Base-by-base conservation (phyloP, 1,140 invertebrate species). In the Caenorhabditis tropicalis region DNA sequence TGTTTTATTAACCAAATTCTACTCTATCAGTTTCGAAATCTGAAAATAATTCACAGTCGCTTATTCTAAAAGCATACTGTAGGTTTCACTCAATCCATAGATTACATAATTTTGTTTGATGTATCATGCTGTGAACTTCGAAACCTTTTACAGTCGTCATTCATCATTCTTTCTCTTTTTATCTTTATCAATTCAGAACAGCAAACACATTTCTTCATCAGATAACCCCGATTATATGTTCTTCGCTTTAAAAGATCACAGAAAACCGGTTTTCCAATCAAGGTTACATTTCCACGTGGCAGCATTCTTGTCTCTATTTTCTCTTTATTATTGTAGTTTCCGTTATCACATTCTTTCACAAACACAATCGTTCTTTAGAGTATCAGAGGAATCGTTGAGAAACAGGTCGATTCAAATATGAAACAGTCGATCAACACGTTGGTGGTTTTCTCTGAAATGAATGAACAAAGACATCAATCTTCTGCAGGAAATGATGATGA, bases 261-360 rank as follows among this genome's bases (percentile, higher is more conserved):
- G 7, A 5, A 24, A 74, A 74, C 65, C 1, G 36, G 36, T 74
- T 74, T 43, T n/a, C 56, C 7, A 65, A 36, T 36, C 16, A 74
- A 74, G 65, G 65, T 74, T 31, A 24, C 24, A 15, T 31, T 15
- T 46, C 65, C 65, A 74, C 65, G 65, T 74, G 65, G 65, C 65
- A 27, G 5, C 6, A 46, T 10, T 74, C 36, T n/a, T 24, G 16
- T 24, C 65, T n/a, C 29, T n/a, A 43, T 10, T 46, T 15, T 74
- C 24, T n/a, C n/a, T 58, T 58, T 27, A 27, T 15, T 58, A 6
- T 29, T 27, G 4, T 21, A 7, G 12, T 19, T 24, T 43, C 21
- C 36, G 58, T 74, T 74, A 43, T 74, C 65, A 74, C 65, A 74
- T 74, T 74, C 65, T 43, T 43, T 46, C 65, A 74, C 65, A 65